Conservation (phyloP, 2,888 invertebrate genomes). For the Dryobotodes eremita region DNA sequence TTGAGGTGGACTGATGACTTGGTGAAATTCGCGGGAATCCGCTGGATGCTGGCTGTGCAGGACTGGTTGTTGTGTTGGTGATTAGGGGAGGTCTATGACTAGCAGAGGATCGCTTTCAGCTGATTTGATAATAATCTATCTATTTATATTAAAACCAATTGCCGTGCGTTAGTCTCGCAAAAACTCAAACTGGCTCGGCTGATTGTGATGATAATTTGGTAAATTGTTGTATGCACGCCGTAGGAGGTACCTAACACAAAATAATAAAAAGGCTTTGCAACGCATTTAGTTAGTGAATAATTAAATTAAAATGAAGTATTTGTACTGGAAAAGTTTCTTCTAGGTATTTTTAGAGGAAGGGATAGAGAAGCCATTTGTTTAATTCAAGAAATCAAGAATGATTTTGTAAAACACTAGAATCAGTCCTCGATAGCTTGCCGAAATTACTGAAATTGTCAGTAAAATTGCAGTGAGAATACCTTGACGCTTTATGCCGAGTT, state of each 20-base stretch:
- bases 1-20: too few species aligned
- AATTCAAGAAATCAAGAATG: neutral
- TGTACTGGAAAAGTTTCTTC: neutral
- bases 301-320: neutral
- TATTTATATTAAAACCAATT: too few species aligned
- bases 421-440: neutral
- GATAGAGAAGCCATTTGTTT: too few species aligned
- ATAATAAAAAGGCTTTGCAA: neutral
- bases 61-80: too few species aligned
- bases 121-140: neutral
- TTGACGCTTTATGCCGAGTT: neutral
- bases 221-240: neutral
- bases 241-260: neutral
- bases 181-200: neutral
- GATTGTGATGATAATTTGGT: neutral
- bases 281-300: neutral
- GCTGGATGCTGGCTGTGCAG: too few species aligned
- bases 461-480: neutral
- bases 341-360: neutral
- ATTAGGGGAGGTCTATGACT: too few species aligned
- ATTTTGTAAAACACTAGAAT: neutral
- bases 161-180: neutral
- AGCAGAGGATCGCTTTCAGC: too few species aligned
- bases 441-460: neutral
- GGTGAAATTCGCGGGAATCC: too few species aligned